Evolutionary conservation across 2,888 invertebrate species (phyloP).

Genomic region (Reticulitermes lucifugus): DNA sequence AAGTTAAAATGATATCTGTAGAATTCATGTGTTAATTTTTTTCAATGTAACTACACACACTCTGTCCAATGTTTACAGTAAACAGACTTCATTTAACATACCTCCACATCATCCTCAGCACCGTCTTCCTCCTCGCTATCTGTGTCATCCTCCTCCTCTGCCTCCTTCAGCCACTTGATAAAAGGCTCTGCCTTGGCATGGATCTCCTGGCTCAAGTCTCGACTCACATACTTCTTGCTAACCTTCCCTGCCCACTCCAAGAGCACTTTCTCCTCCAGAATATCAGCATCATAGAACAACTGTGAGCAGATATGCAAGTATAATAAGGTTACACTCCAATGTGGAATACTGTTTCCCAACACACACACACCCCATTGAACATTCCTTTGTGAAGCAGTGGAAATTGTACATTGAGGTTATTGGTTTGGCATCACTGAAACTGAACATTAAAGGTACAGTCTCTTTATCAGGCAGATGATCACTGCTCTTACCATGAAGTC

Average conservation of each 20-base stretch:
- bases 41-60: no score
- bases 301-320: slow-evolving; percentile 59
- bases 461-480: no score
- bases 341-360: neutral
- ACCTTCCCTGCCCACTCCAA: slow-evolving; percentile 97
- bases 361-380: no score
- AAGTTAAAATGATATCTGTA: no score
- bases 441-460: no score
- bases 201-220: slow-evolving; percentile 92
- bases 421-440: no score
- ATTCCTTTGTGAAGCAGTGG: no score
- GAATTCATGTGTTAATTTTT: no score
- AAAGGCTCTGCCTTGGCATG: slow-evolving; percentile 93
- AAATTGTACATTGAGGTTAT: no score
- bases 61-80: no score
- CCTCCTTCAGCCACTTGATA: slow-evolving; percentile 96
- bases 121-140: slow-evolving; percentile 80
- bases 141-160: slow-evolving; percentile 93
- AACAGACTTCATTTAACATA: slow-evolving; percentile 56
- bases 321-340: neutral
- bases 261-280: slow-evolving; percentile 93
- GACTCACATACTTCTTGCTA: slow-evolving; percentile 92
- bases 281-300: slow-evolving; percentile 93
- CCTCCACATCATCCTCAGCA: slow-evolving; percentile 72
- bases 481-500: no score